Evolutionary conservation across 2,797 vertebrate species (phyloP).

Genomic region (Amniataba percoides): DNA sequence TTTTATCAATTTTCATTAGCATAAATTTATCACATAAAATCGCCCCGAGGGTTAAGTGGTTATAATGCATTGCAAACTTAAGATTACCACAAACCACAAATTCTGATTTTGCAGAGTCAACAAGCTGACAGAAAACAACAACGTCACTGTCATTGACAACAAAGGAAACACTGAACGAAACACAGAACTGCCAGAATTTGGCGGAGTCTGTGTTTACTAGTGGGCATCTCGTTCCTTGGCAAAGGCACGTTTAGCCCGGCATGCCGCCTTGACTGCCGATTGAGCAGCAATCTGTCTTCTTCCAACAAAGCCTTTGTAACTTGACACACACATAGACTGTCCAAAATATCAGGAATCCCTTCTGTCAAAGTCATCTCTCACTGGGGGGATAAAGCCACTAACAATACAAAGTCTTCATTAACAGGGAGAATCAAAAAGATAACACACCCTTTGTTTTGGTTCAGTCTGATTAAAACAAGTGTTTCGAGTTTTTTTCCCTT

Average conservation of each 20-base stretch:
- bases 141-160: neutral
- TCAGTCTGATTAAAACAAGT: neutral
- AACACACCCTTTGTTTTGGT: neutral
- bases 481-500: neutral
- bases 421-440: neutral
- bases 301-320: conserved; percentile 26
- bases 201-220: conserved; percentile 40
- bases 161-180: conserved; percentile 7
- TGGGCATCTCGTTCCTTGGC: conserved; percentile 46
- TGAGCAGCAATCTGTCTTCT: conserved; percentile 63
- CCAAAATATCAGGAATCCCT: neutral
- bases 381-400: neutral
- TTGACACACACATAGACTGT: conserved; percentile 5
- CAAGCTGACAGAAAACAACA: conserved; percentile 17
- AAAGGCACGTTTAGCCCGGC: conserved; percentile 30
- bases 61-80: neutral
- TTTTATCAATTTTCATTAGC: too few species aligned
- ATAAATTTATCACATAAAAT: too few species aligned
- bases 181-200: conserved; percentile 26
- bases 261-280: conserved; percentile 45
- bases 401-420: neutral
- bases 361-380: conserved; percentile 4
- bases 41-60: too few species aligned
- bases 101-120: neutral
- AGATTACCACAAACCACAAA: neutral